Base-by-base conservation (phyloP, 2,888 invertebrate genomes). In the Tachina grossa region DNA sequence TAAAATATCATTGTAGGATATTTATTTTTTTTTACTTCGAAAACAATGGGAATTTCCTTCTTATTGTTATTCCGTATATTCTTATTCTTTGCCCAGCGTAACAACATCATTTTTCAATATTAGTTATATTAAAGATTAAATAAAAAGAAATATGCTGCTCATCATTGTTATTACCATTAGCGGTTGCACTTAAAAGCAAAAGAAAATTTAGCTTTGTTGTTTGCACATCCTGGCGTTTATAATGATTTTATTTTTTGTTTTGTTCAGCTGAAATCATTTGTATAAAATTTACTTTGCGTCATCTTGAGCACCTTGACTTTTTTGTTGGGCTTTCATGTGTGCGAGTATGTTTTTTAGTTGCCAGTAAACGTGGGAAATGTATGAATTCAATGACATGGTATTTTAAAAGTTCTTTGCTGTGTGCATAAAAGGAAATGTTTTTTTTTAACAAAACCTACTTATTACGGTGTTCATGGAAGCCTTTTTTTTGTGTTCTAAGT, bases 1-100 rank as follows among this genome's bases (percentile, higher is more conserved):
- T 65, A 59, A 83, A 59, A 66, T 39, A 57, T 72, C 5, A 39
- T n/a, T 72, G 39, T 68, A 81, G 51, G 65, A 77, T 19, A 78
- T 76, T 66, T 66, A 41, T 14, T 68, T 76, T 68, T 84, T 31
- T 31, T 31, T 31, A 16, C 47, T 31, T 43, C 9, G n/a, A 79
- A 83, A 80, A 76, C 76, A 83, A 72, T 83, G 82, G 85, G 76
- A 83, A 71, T 76, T 85, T 74, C 31, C 45, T n/a, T 69, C 55
- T 22, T 53, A 55, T 61, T 80, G 41, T 41, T 61, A 31, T n/a
- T n/a, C n/a, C n/a, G n/a, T n/a, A n/a, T n/a, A n/a, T n/a, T n/a
- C n/a, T n/a, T n/a, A n/a, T 63, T 31, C 31, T 6, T 66, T 76
- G 63, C 13, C 53, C 45, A 45, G 68, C 63, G 13, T 55, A 61